phyloP scores from a whole-genome alignment of 2,797 vertebrate species.

The Hipposideros larvatus region DNA sequence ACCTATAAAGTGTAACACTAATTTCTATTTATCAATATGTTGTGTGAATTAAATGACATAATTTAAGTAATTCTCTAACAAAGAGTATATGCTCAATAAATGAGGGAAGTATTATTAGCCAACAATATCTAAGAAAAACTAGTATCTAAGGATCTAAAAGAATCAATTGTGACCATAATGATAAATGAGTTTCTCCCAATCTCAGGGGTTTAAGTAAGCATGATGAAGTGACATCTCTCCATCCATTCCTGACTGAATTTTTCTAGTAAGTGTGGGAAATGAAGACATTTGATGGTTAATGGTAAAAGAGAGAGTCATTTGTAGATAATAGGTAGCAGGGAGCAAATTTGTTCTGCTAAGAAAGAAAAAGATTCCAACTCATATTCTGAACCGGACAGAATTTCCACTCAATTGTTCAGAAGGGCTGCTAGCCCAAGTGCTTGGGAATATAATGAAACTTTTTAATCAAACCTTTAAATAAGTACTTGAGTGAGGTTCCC shows the following conservation, averaged over 20 bases:
- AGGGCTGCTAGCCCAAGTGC: background rate
- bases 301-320: background rate
- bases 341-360: background rate
- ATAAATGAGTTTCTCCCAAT: background rate
- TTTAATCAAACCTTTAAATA: background rate
- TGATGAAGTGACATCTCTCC: background rate
- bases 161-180: background rate
- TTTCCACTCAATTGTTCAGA: background rate
- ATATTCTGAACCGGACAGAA: slow-evolving; percentile 11
- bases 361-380: background rate
- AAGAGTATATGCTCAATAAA: slow-evolving; percentile 19
- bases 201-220: background rate
- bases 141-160: background rate
- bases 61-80: background rate
- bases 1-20: background rate
- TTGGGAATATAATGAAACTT: background rate
- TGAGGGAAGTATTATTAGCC: background rate
- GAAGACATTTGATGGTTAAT: background rate
- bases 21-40: background rate
- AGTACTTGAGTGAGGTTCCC: background rate
- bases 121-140: background rate
- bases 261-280: background rate
- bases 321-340: background rate
- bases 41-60: slow-evolving; percentile 11
- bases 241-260: background rate